Percentiles rank a stretch among this genome's conserved stretches.
These are phyloP conservation scores for Zenarchopterus dispar DNA, from an alignment of 2,797 vertebrate genomes.

Conservation along the genomic window DNA sequence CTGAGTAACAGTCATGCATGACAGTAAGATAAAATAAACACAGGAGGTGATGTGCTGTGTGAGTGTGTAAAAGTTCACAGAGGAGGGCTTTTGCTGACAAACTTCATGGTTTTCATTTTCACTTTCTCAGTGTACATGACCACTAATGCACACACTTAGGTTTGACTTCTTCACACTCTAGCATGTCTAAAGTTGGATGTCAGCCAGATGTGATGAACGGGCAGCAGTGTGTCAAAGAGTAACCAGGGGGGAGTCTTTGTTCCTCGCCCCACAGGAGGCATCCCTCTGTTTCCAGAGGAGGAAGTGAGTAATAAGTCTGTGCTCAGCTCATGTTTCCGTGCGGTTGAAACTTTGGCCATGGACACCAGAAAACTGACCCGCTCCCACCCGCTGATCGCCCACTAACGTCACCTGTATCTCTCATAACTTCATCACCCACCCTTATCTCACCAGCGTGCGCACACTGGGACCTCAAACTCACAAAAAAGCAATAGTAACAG, in stretches of 20 bases:
- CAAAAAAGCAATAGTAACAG: conserved; percentile 28
- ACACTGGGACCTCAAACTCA: conserved; percentile 21
- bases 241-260: conserved; percentile 62
- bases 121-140: neutral
- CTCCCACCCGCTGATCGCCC: conserved; percentile 27
- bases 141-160: conserved; percentile 10
- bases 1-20: conserved; percentile 37
- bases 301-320: conserved; percentile 80
- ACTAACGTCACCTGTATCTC: conserved; percentile 49
- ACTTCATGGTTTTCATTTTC: neutral
- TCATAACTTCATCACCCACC: conserved; percentile 13
- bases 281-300: conserved; percentile 75
- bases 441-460: conserved; percentile 48
- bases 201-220: conserved; percentile 38
- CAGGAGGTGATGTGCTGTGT: conserved; percentile 34
- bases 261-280: conserved; percentile 71
- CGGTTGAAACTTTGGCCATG: conserved; percentile 59
- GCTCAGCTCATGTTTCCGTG: conserved; percentile 76
- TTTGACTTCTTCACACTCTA: conserved; percentile 15
- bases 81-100: conserved; percentile 29
- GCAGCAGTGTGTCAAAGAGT: conserved; percentile 49
- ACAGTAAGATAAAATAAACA: conserved; percentile 62
- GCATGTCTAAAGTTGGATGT: conserved; percentile 21
- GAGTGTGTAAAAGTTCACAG: conserved; percentile 55
- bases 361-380: conserved; percentile 44